Percentiles rank a stretch among this genome's conserved stretches.
phyloP scores from a whole-genome alignment of 2,797 vertebrate species.

The Carapus acus region DNA sequence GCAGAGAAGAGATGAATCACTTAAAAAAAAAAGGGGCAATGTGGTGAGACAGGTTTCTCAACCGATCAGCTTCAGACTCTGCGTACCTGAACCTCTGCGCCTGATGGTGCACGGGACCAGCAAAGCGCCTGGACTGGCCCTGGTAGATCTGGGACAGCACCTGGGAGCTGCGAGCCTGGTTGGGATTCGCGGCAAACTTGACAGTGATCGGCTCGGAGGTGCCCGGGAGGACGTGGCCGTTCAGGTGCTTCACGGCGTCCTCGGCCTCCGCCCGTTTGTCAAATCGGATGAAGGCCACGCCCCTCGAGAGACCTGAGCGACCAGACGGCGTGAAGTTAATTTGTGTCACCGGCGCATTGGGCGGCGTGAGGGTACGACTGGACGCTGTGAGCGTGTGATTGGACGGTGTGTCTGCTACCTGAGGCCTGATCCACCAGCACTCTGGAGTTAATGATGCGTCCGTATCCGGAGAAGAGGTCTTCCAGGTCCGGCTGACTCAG shows the following conservation, averaged over 20 bases:
- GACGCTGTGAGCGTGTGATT: no score
- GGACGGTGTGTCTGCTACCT: slow-evolving; percentile 62
- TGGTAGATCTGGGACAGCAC: slow-evolving; percentile 93
- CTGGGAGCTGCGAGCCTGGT: slow-evolving; percentile 89
- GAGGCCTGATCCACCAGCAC: slow-evolving; percentile 96
- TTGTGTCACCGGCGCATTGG: no score
- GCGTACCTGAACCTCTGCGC: slow-evolving; percentile 93
- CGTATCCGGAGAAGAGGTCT: slow-evolving; percentile 92
- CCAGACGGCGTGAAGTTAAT: no score
- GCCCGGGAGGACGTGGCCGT: slow-evolving; percentile 89
- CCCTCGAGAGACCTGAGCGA: slow-evolving; percentile 84
- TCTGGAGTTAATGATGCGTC: slow-evolving; percentile 92
- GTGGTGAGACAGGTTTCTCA: no score
- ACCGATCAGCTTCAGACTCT: neutral
- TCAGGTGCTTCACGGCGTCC: slow-evolving; percentile 92
- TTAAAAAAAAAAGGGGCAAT: neutral
- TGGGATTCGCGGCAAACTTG: slow-evolving; percentile 96
- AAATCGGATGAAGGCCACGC: slow-evolving; percentile 95
- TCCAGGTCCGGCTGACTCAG: slow-evolving; percentile 95
- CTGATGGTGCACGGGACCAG: slow-evolving; percentile 94
- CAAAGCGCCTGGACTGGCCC: slow-evolving; percentile 86
- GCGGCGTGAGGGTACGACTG: no score
- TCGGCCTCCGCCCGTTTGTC: slow-evolving; percentile 94
- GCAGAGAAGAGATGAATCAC: no score
- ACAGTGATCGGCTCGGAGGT: slow-evolving; percentile 93